These are phyloP conservation scores for Actenoides lindsayi DNA, from an alignment of 2,113 vertebrate genomes.

Conservation along the genomic window DNA sequence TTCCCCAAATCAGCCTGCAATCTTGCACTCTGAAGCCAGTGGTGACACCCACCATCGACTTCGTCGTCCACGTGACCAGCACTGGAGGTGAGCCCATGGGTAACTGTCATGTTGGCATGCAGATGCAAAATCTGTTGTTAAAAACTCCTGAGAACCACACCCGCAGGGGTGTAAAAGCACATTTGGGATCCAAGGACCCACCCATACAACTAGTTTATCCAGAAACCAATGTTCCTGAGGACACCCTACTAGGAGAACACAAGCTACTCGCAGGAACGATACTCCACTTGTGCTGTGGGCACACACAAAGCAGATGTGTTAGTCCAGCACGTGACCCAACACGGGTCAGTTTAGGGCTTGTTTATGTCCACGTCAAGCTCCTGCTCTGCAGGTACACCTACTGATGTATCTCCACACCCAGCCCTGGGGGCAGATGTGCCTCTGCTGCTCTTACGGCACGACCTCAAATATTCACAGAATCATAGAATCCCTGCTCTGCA, in stretches of 20 bases:
- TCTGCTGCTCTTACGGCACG: not conserved
- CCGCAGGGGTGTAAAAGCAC: not conserved
- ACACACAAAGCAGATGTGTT: not conserved
- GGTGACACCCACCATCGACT: not conserved
- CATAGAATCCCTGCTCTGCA: not conserved
- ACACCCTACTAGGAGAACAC: not conserved
- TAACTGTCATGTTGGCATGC: not conserved
- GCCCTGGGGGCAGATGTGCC: not conserved
- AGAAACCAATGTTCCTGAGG: not conserved
- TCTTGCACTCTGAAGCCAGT: not conserved
- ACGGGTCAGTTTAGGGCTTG: not conserved
- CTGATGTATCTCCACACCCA: not conserved
- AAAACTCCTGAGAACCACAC: not conserved
- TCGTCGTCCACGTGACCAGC: rapidly evolving
- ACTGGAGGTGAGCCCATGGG: not conserved
- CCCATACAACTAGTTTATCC: not conserved
- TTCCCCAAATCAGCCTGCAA: not conserved
- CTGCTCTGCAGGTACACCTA: not conserved
- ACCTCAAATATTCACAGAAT: not conserved
- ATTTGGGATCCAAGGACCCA: not conserved
- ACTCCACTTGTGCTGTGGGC: not conserved
- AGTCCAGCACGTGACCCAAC: not conserved
- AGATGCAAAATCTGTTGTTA: not conserved
- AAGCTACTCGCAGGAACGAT: rapidly evolving
- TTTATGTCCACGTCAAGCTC: not conserved